Evolutionary conservation across 2,888 invertebrate species (phyloP), one percentile per base, ranked within the genome.

Genomic region (Flexamia atlantica): DNA sequence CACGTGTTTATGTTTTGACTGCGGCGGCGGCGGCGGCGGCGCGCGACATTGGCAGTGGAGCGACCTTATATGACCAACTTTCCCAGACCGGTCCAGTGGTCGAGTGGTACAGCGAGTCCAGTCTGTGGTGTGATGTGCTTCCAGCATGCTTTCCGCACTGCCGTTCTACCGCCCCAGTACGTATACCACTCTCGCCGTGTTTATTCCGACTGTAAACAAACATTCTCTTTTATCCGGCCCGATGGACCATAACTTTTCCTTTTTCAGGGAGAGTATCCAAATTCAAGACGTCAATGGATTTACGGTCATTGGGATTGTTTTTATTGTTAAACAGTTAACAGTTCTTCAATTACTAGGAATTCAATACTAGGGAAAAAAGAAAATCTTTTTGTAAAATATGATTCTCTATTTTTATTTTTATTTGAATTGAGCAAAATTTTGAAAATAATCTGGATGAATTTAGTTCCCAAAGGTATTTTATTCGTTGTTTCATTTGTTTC

Each of bases 11-110:
- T 36, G 42, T 72, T 72, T 72, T 42, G 72, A 42, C 72, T 72
- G 72, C 72, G 40, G 72, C 68, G 28, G 28, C 68, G 40, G 36
- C 72, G 14, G 23, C 28, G 7, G 70, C 1, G 5, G 42, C n/a
- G 5, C 30, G n/a, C 36, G 79, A 57, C 79, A 53, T 50, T 79
- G 79, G 57, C 79, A 57, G 32, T 79, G 79, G 74, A 10, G 9
- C 79, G 30, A 36, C 79, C 79, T 57, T 79, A 79, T 79, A 79
- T 79, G 79, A 57, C 79, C 79, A 79, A 79, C 79, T 79, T 79
- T 79, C 79, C 57, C 79, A 36, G 36, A 25, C 79, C 32, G 79
- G 53, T 57, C 72, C 14, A 4, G 10, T 28, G 3, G 10, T 36
- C 1, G 40, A 3, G 46, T 25, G 50, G 7, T 20, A n/a, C 46